Conservation (phyloP, 2,888 invertebrate genomes). For the Beris morrisii region DNA sequence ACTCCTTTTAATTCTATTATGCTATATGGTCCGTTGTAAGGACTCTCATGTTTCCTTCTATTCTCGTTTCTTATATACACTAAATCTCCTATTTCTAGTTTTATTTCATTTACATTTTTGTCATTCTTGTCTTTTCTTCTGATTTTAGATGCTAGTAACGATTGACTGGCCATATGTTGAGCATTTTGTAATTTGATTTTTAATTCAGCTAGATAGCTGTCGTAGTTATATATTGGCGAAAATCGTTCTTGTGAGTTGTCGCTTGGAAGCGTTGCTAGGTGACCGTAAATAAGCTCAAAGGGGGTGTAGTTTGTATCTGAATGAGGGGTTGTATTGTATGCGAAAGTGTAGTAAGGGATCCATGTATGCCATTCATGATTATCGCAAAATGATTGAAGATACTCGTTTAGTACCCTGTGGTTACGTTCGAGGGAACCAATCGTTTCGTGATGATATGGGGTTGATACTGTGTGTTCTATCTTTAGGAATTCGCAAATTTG, state of each 20-base stretch:
- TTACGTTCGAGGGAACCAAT: constrained; percentile 16
- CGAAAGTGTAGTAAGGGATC: too few relatives aligned
- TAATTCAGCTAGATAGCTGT: not conserved
- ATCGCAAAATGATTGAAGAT: too few relatives aligned
- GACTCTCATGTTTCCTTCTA: too few relatives aligned
- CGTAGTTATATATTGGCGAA: not conserved
- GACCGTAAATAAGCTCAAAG: constrained; percentile 7
- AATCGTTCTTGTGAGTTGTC: not conserved
- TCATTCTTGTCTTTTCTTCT: not conserved
- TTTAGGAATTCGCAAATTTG: constrained; percentile 23
- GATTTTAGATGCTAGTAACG: not conserved
- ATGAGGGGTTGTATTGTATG: constrained; percentile 1
- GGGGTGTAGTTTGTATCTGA: constrained; percentile 1
- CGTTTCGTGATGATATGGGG: constrained; percentile 31
- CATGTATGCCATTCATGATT: too few relatives aligned
- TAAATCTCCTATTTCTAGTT: not conserved
- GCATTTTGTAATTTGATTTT: not conserved
- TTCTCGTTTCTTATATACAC: not conserved
- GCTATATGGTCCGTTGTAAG: not conserved
- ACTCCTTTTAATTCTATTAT: not conserved
- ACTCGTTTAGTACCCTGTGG: not conserved
- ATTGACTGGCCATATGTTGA: not conserved
- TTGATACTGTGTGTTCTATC: constrained; percentile 15
- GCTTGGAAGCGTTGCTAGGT: not conserved
- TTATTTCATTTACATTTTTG: constrained; percentile 5